Conservation (phyloP, 2,888 invertebrate genomes). For the Cryptus armator region DNA sequence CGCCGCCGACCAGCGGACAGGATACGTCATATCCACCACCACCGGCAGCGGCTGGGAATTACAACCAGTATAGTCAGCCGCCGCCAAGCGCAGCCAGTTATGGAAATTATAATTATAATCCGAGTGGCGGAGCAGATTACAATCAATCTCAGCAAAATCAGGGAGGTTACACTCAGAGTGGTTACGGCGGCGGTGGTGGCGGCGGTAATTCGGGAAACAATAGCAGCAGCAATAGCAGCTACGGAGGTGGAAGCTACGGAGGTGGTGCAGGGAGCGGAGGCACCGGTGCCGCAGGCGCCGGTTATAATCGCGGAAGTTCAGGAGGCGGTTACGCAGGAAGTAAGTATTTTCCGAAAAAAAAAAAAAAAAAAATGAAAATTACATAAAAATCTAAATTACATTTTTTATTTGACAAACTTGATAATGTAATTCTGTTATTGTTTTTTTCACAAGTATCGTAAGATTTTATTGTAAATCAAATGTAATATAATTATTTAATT, state of each 20-base stretch:
- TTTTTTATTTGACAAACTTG: no score
- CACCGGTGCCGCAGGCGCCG: slow-evolving; percentile 82
- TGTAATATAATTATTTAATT: no score
- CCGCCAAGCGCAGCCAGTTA: slow-evolving; percentile 80
- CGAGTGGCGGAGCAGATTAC: slow-evolving; percentile 77
- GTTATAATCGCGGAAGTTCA: slow-evolving; percentile 83
- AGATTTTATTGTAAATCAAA: no score
- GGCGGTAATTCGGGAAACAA: slow-evolving; percentile 84
- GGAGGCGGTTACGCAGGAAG: slow-evolving; percentile 78
- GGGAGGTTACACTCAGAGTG: slow-evolving; percentile 79
- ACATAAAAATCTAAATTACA: neutral
- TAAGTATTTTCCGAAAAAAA: slow-evolving; percentile 34
- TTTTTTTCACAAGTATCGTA: no score
- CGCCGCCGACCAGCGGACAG: slow-evolving; percentile 78
- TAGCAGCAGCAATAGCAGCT: slow-evolving; percentile 84
- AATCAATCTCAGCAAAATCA: slow-evolving; percentile 77
- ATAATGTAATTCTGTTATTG: no score
- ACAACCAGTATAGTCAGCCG: slow-evolving; percentile 83
- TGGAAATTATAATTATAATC: slow-evolving; percentile 80
- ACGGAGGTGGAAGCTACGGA: slow-evolving; percentile 85
- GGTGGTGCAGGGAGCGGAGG: slow-evolving; percentile 81
- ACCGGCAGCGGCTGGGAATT: slow-evolving; percentile 76
- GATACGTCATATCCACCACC: slow-evolving; percentile 84
- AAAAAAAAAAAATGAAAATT: neutral
- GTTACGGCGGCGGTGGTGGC: slow-evolving; percentile 77